phyloP scores from a whole-genome alignment of 2,113 vertebrate species.

The Urocitellus parryii region DNA sequence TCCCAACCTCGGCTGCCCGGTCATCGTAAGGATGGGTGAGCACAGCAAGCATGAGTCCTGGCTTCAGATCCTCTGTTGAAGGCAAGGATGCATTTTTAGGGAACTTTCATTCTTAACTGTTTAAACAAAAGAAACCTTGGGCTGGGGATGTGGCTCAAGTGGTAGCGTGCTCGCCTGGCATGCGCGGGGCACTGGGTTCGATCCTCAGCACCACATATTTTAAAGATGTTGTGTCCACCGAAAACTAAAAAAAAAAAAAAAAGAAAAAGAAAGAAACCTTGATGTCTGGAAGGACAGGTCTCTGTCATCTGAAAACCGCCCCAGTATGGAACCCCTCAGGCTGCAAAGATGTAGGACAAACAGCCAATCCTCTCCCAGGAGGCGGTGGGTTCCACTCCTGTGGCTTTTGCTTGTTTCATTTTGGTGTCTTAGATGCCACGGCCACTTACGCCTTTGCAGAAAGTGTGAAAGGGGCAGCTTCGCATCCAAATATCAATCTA shows the following conservation, averaged over 20 bases:
- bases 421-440: background rate
- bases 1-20: too few relatives aligned
- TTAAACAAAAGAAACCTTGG: background rate
- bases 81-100: background rate
- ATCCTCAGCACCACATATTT: too few relatives aligned
- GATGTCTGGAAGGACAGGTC: background rate
- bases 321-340: fast-evolving
- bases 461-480: conserved; percentile 54
- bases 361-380: background rate
- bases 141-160: too few relatives aligned
- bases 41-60: background rate
- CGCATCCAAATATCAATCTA: conserved; percentile 59
- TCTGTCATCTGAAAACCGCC: background rate
- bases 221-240: too few relatives aligned
- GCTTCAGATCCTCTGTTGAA: background rate
- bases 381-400: background rate
- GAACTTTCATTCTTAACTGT: background rate
- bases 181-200: too few relatives aligned
- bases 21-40: background rate
- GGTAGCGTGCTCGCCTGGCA: too few relatives aligned
- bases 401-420: background rate
- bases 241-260: too few relatives aligned
- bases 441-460: background rate
- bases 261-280: background rate
- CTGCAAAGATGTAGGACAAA: background rate